Evolutionary conservation across 2,888 invertebrate genomes (phyloP).

Genomic region (Pogonocherus hispidulus): DNA sequence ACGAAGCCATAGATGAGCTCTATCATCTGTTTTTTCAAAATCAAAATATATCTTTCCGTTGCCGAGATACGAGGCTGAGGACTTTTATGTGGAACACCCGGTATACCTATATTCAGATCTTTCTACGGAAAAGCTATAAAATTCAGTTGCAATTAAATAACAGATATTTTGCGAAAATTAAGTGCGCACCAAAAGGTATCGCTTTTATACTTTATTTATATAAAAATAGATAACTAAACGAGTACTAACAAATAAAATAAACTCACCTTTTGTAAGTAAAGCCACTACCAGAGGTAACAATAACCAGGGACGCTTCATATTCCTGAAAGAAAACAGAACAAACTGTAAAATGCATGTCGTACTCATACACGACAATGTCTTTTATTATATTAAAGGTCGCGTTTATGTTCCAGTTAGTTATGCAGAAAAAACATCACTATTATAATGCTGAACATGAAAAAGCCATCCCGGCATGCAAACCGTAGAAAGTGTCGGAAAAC

Average conservation of each 20-base stretch:
- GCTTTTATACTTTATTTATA: no score
- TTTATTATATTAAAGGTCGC: constrained; percentile 16
- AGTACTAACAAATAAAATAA: not conserved
- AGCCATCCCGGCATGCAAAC: constrained; percentile 43
- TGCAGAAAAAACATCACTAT: constrained; percentile 23
- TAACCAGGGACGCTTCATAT: constrained; percentile 46
- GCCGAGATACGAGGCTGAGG: no score
- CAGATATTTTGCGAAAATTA: no score
- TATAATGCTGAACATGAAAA: constrained; percentile 33
- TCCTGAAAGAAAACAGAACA: constrained; percentile 51
- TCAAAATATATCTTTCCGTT: no score
- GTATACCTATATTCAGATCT: no score
- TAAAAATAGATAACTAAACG: no score
- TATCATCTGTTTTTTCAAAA: no score
- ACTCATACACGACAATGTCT: not conserved
- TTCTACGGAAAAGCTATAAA: no score
- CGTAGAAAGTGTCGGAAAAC: constrained; percentile 42
- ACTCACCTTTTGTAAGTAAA: constrained; percentile 47
- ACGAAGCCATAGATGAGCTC: no score
- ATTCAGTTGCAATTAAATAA: no score
- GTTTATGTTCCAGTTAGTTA: constrained; percentile 28
- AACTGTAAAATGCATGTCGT: constrained; percentile 20
- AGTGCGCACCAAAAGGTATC: no score
- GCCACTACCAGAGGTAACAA: constrained; percentile 33
- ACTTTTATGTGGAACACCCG: no score